These are phyloP conservation scores for Trichacis sp. DNA, from an alignment of 2,888 invertebrate species.

Conservation along the genomic window DNA sequence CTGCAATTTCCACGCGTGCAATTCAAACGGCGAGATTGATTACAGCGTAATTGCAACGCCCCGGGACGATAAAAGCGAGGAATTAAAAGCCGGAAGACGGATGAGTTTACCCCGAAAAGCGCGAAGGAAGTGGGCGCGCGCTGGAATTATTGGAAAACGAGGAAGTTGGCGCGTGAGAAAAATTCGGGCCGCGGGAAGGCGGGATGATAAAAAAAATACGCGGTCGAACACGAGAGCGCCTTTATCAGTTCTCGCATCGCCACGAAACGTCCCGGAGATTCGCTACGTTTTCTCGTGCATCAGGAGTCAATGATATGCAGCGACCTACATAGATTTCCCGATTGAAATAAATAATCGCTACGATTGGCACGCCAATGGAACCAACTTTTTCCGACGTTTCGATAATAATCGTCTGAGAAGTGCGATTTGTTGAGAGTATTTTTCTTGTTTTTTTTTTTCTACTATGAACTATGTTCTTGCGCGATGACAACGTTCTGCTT, in stretches of 20 bases:
- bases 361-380: too few relatives aligned
- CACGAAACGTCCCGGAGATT: neutral
- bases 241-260: neutral
- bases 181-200: neutral
- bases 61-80: conserved; percentile 38
- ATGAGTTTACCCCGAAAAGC: conserved; percentile 1
- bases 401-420: too few relatives aligned
- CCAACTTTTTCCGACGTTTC: too few relatives aligned
- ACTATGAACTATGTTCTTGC: too few relatives aligned
- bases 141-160: neutral
- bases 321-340: too few relatives aligned
- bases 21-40: conserved; percentile 45
- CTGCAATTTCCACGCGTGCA: conserved; percentile 16
- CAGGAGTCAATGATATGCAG: neutral
- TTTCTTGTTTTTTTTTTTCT: too few relatives aligned
- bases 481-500: too few relatives aligned
- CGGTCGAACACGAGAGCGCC: neutral
- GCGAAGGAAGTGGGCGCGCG: neutral
- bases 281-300: neutral
- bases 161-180: neutral
- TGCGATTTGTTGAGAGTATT: too few relatives aligned
- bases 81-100: conserved; percentile 3
- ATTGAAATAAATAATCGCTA: too few relatives aligned
- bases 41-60: conserved; percentile 51
- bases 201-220: neutral